Evolutionary conservation across 2,888 invertebrate species (phyloP), one percentile per base, ranked within the genome.

Genomic region (Ormyrus pomaceus): DNA sequence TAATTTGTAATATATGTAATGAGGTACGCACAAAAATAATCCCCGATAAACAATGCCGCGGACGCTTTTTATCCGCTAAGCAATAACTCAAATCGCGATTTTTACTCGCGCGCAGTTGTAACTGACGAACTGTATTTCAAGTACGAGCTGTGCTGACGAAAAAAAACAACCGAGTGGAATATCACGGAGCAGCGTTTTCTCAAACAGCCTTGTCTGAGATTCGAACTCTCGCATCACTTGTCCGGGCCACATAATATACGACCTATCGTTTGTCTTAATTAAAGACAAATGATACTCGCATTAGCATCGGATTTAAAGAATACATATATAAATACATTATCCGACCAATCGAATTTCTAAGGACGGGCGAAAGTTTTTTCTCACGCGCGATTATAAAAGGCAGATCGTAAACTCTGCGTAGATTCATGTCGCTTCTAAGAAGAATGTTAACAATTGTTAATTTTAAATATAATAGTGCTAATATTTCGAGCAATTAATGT

Each of bases 1-100:
- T 58, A 70, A 65, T 65, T 34, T 34, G 11, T 65, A 74, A 74
- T 74, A 50, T 56, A 74, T 58, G 48, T 48, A 74, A 55, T 55
- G 56, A 73, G 55, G 58, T 34, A 34, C 34, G 34, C 50, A 56
- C 34, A 56, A 56, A 50, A 68, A 75, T 69, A 55, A 19, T 10
- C 46, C 50, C 1, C 6, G 34, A 56, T 50, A 34, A 50, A 74
- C 56, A 74, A 74, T 73, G n/a, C 45, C 6, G 8, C 8, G 13
- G 13, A 9, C 19, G 46, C 11, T 62, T 46, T 62, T 46, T 62
- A 46, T 53, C 56, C 46, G n/a, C 62, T 13, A 8, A 13, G 70
- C 59, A 59, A 70, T 70, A 70, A 70, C 45, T 70, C 59, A 70
- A 59, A 70, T 59, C 48, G 11, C 65, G 8, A 65, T 65, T 51